Evolutionary conservation across 2,113 vertebrate species (phyloP), one percentile per base, ranked within the genome.

Genomic region (Eupsittula cactorum): DNA sequence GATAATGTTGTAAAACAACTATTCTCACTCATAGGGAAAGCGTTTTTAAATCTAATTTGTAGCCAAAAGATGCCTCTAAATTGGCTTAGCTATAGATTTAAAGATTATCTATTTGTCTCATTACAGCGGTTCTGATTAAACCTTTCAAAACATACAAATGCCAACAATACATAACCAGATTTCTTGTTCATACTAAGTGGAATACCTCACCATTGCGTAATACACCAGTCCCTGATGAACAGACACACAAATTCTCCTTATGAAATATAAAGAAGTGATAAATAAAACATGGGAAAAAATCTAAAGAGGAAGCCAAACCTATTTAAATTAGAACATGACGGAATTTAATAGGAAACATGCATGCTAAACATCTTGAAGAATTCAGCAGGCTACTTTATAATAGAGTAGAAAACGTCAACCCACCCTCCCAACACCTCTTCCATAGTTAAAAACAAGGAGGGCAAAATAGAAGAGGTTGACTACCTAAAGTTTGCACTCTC

Each of bases 361-460:
- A 86, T 21, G n/a, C 49, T 94, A 75, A 71, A 65, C 13, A 28
- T 23, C 44, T 21, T 49, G 31, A 91, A 88, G 88, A 84, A 82
- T 79, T 76, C 42, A 78, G n/a, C 2, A 62, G n/a, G 37, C 17
- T 88, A 84, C 81, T 70, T 68, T 33, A 6, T 18, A 78, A 64
- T 8, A 74, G n/a, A 41, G 29, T 4, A 64, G n/a, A 59, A 84
- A 79, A 55, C 3, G 5, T 39, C 50, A 75, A 47, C 13, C 21
- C n/a, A 39, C 24, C 25, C 17, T 5, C 41, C 50, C 49, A 83
- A 74, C 46, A 96, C 82, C 53, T 90, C 83, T 90, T 98, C 93
- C 98, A 97, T 96, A 97, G 98, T 98, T 97, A 97, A 97, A 35
- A 60, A 69, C 27, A 73, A 8, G 24, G 13, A 86, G 25, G 10